Base-by-base conservation (phyloP, 1,140 invertebrate genomes). In the Cyclargus thomasi region DNA sequence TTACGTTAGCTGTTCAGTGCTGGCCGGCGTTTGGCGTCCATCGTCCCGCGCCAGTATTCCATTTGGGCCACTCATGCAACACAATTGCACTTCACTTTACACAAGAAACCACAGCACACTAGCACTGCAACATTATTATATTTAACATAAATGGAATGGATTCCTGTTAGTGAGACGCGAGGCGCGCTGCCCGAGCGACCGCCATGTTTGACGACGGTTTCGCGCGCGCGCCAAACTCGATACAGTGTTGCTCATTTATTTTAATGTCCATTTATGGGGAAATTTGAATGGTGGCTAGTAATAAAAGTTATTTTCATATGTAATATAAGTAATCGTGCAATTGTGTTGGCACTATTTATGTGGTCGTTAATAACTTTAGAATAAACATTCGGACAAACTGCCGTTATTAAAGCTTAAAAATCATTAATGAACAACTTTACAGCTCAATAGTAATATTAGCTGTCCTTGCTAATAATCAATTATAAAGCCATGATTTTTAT, bases 1-100 rank as follows among this genome's bases (percentile, higher is more conserved):
- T 82, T 74, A 88, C 84, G 86, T 89, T 88, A 89, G 82, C 83
- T 89, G 84, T 73, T 88, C 85, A 20, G 83, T 86, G 79, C 83
- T 88, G 74, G 84, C 85, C 80, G 86, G 85, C 74, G 85, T 85
- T 71, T 82, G 84, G 71, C 85, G 80, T 78, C 85, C 85, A 73
- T 88, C 85, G 73, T 80, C 81, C 84, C 83, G 77, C 77, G 74
- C 78, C 74, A 78, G 72, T 64, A 76, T 79, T 69, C 80, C 86
- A 89, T 89, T 78, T 64, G 78, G 70, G 71, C 75, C 84, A 86
- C 82, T 85, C 86, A 89, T 88, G 84, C 86, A 89, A 86, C 78
- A 83, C 79, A 79, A 80, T 77, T 77, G 72, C 72, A 71, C 74
- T 69, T 65, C 81, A 83, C 82, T 72, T 59, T 72, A 78, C 81